Percentiles rank a stretch among this genome's conserved stretches.
Conservation (phyloP, 2,888 invertebrate species). For the Harpalus rufipes region DNA sequence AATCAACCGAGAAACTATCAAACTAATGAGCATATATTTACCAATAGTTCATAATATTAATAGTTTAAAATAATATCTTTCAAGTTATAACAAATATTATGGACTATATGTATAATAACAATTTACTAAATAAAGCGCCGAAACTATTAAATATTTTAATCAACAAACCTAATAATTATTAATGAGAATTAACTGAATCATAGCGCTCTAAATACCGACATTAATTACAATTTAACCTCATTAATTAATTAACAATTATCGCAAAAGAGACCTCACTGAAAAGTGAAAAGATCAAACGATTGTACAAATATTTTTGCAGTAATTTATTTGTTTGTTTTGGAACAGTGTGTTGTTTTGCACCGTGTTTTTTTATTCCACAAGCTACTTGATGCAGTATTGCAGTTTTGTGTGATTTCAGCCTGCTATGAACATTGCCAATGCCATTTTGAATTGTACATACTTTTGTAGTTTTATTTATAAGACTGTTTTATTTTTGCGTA, state of each 20-base stretch:
- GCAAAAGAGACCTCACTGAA: slow-evolving; percentile 46
- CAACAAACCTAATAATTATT: slow-evolving; percentile 34
- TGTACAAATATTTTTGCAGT: slow-evolving; percentile 24
- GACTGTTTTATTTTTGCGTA: slow-evolving; percentile 15
- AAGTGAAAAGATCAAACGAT: slow-evolving; percentile 6
- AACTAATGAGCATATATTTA: slow-evolving; percentile 24
- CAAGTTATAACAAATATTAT: slow-evolving; percentile 6
- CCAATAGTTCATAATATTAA: slow-evolving; percentile 8
- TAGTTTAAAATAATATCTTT: background rate
- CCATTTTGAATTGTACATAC: slow-evolving; percentile 51
- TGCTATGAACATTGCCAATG: slow-evolving; percentile 58
- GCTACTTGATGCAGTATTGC: slow-evolving; percentile 49
- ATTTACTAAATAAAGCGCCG: background rate
- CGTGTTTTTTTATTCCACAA: slow-evolving; percentile 45
- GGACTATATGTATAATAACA: background rate
- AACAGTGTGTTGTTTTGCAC: slow-evolving; percentile 54
- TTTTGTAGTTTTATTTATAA: slow-evolving; percentile 45
- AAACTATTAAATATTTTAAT: slow-evolving; percentile 17
- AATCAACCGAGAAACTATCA: background rate
- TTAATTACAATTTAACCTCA: slow-evolving; percentile 43
- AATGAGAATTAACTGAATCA: slow-evolving; percentile 30
- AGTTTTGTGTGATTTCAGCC: slow-evolving; percentile 53
- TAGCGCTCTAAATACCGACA: slow-evolving; percentile 26
- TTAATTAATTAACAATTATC: slow-evolving; percentile 50
- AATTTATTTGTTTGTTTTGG: slow-evolving; percentile 40